Base-by-base conservation (phyloP, 1,140 invertebrate genomes). In the Cyphomyrmex costatus region DNA sequence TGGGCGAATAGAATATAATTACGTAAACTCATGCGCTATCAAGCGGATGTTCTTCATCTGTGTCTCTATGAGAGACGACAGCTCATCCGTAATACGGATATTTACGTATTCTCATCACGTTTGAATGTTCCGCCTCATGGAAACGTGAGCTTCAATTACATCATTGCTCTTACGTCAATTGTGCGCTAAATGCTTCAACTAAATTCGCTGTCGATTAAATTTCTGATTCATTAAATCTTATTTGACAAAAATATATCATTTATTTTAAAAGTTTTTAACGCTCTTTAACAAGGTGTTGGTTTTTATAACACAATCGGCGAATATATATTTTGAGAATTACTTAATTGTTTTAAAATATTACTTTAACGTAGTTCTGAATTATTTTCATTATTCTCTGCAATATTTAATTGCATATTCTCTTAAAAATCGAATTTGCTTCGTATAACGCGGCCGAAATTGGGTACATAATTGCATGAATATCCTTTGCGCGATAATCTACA, bases 81-180 rank as follows among this genome's bases (percentile, higher is more conserved):
- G 56, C 27, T 74, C 27, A 74, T 33, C 6, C 68, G 19, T 53
- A 73, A 73, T 73, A 51, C 46, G 79, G 56, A 60, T 74, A 60
- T 60, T 83, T 74, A 83, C 53, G 79, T 74, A 83, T 83, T 74
- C 79, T 71, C 66, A 73, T 60, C 79, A 60, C 79, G 79, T 82
- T 73, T 60, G 79, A 61, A 24, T 27, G 36, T 74, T 60, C 68
- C 56, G 53, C 42, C 21, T 73, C 46, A 27, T 16, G 68, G 79
- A 83, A 73, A 74, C 27, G 36, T 10, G 42, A 42, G 53, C 73
- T 53, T 83, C 53, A 49, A 83, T 83, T 85, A 85, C 73, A 51
- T 56, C 24, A 6, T 16, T 51, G n/a, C 36, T 77, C 49, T 42
- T 68, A 21, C 66, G 66, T 82, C 79, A 60, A 83, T 83, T 74